Conservation (phyloP, 30 jellyfish, hydroid and myxozoan species). For the Cassiopea xamachana region DNA sequence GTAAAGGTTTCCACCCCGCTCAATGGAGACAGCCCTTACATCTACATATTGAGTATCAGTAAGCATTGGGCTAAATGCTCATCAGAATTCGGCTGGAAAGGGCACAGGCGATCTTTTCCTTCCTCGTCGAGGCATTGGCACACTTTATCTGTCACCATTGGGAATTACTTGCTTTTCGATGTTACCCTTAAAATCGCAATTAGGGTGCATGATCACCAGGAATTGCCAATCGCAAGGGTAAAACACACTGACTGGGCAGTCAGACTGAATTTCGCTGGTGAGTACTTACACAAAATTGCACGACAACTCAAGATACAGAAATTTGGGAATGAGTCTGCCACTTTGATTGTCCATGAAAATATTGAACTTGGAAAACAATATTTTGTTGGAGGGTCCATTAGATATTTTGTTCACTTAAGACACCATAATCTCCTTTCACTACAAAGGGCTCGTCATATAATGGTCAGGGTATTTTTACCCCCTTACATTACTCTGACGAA, state of each 20-base stretch:
- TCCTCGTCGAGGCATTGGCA: slow-evolving; percentile 8
- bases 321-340: slow-evolving; percentile 18
- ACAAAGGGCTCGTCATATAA: slow-evolving; percentile 11
- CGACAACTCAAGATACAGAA: not conserved
- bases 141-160: not conserved
- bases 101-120: not conserved
- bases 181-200: not conserved
- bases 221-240: not conserved
- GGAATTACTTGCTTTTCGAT: slow-evolving; percentile 1
- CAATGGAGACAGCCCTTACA: not conserved
- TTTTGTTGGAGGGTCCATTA: slow-evolving; percentile 23
- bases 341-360: not conserved
- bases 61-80: slow-evolving; percentile 6
- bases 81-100: not conserved
- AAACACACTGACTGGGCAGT: not conserved
- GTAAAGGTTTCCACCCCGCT: slow-evolving; percentile 3
- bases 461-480: slow-evolving; percentile 10
- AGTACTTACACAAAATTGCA: not conserved
- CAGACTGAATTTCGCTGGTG: slow-evolving; percentile 18
- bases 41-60: not conserved
- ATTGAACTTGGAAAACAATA: not conserved
- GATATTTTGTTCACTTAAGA: not conserved
- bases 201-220: slow-evolving; percentile 23
- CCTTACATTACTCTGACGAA: not conserved
- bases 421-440: not conserved